phyloP scores from a whole-genome alignment of 2,113 vertebrate genomes.

The Callithrix jacchus region DNA sequence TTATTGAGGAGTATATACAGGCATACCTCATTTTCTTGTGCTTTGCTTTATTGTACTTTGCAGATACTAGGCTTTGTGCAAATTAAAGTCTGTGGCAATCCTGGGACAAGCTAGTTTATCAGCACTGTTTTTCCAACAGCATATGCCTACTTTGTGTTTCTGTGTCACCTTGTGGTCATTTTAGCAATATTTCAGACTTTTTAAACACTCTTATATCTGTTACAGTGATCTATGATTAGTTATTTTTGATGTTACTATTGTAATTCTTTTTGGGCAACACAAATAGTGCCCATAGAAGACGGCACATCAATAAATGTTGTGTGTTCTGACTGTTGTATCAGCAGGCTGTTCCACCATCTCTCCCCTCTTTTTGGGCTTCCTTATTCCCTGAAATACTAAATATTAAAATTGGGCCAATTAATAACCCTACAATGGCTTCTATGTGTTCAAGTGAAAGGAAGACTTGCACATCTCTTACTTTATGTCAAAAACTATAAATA shows the following conservation, averaged over 20 bases:
- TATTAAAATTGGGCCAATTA: neutral
- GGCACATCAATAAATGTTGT: neutral
- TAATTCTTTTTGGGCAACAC: neutral
- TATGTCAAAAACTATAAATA: neutral
- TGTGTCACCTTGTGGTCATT: neutral
- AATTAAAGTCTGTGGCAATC: neutral
- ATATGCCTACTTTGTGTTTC: neutral
- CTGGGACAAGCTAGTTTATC: neutral
- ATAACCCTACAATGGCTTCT: neutral
- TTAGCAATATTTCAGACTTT: neutral
- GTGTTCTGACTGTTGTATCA: neutral
- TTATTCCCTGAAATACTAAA: neutral
- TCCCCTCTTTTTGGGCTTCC: neutral
- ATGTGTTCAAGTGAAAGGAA: neutral
- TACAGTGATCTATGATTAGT: neutral
- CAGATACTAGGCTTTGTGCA: neutral
- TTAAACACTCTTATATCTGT: neutral
- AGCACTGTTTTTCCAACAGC: neutral
- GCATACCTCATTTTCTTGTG: neutral
- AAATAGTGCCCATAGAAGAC: neutral
- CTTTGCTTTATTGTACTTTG: neutral
- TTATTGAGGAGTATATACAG: neutral
- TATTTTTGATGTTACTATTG: neutral
- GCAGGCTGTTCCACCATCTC: neutral
- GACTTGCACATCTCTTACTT: neutral